Evolutionary conservation across 1,140 invertebrate genomes (phyloP).

Genomic region (Fopius arisanus): DNA sequence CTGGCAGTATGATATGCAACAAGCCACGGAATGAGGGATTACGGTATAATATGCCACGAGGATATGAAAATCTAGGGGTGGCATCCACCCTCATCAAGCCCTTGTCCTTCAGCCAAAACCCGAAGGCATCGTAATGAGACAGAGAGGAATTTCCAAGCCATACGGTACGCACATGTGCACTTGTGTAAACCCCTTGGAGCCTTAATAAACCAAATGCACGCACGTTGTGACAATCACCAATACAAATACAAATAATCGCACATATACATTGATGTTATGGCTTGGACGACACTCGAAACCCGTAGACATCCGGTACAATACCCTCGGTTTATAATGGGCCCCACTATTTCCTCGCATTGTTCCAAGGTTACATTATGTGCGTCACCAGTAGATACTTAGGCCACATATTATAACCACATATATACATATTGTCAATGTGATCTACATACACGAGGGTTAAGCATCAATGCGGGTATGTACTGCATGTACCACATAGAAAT

Average conservation of each 20-base stretch:
- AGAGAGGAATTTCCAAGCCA: constrained; percentile 17
- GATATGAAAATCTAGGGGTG: neutral
- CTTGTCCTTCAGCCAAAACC: constrained; percentile 10
- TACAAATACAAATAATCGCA: constrained; percentile 18
- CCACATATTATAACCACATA: neutral
- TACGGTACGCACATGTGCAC: constrained; percentile 46
- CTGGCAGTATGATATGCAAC: neutral
- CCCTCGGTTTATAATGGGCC: constrained; percentile 51
- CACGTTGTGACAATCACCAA: constrained; percentile 19
- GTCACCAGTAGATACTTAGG: constrained; percentile 19
- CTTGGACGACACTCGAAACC: constrained; percentile 39
- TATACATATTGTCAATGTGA: neutral
- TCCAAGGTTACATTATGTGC: constrained; percentile 46
- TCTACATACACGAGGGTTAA: neutral
- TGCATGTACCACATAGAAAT: neutral
- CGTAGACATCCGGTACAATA: constrained; percentile 56
- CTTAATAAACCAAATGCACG: constrained; percentile 32
- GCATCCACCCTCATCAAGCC: neutral
- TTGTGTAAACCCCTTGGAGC: constrained; percentile 12
- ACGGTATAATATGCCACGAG: neutral
- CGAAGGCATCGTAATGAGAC: neutral
- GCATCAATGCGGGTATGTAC: neutral
- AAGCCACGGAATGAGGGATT: constrained; percentile 9
- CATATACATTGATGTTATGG: constrained; percentile 3
- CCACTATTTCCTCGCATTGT: constrained; percentile 53